Base-by-base conservation (phyloP, 2,888 invertebrate genomes). In the Parnassius smintheus region DNA sequence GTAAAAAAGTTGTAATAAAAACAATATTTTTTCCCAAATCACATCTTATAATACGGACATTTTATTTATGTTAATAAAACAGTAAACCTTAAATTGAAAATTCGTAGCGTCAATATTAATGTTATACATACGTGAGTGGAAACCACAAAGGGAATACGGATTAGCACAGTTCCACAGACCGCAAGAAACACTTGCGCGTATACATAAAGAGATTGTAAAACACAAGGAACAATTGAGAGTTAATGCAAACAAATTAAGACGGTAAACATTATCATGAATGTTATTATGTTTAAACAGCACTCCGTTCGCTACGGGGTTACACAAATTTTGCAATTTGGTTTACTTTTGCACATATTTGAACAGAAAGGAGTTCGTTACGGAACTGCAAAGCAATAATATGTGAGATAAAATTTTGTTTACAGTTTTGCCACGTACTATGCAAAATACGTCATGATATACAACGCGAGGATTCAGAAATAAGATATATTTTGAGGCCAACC, bases 201-300 rank as follows among this genome's bases (percentile, higher is more conserved):
- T 44, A 11, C 35, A 57, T 12, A 42, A 2, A 18, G 53, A 41
- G 52, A 59, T n/a, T 12, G n/a, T 53, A 25, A 9, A 59, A 42
- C 50, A 59, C 13, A 18, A 18, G 25, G 50, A 46, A 46, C 46
- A 52, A 52, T 48, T 48, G n/a, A 48, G n/a, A 13, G 41, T 46
- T 48, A 53, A 59, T 18, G 46, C 48, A 59, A 59, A 59, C 53
- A 51, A 53, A 48, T 59, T 54, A 49, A 60, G 49, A 49, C 22
- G 48, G 49, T 25, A 51, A 52, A 60, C 60, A 49, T 60, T 44
- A 54, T 42, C 48, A 9, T 48, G 22, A 12, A 10, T 25, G 53
- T 52, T 59, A n/a, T 49, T 41, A 55, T 55, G 42, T 60, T 60
- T 50, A 13, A 22, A 49, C 49, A 55, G 18, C 9, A 49, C 55